Evolutionary conservation across 2,888 invertebrate genomes (phyloP), one percentile per base, ranked within the genome.

Genomic region (Platerodrilus igneus): DNA sequence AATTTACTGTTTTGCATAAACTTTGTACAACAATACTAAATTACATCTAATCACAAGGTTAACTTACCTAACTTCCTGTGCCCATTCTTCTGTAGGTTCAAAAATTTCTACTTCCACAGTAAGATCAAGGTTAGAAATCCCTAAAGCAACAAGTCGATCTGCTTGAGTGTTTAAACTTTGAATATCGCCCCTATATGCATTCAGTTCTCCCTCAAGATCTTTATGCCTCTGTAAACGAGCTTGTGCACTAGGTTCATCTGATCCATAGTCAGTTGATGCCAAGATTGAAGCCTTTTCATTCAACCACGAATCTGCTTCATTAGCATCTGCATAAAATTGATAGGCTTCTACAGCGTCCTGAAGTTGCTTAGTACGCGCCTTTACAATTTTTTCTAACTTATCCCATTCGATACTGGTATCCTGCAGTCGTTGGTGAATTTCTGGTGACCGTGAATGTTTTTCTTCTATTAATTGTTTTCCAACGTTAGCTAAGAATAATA

Each of bases 301-400:
- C 71, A 96, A 81, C 94, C 95, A 97, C 0, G 94, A 94, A 57
- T 97, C 96, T 0, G 93, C 89, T 62, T 97, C 97, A 69, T 97
- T 95, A 0, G 95, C 94, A 68, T 97, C 97, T 1, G 93, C 88
- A 66, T 94, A 93, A 72, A 94, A 95, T 78, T 94, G 94, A 58
- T 92, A 93, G 0, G 95, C 93, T 61, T 95, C 94, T 3, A 83
- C 83, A 1, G 90, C 90, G 63, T 92, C 91, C 57, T 86, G 84
- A 13, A 93, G 68, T 58, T 88, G 86, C 42, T 81, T 80, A 34
- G 80, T 78, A 25, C 87, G 72, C 40, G 81, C 64, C 0, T 81
- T 84, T 0, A 88, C 86, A 10, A 94, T 70, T 45, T 89, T 85
- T 17, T 88, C 79, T n/a, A 97, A 72, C n/a, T 82, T 77, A 45